These are phyloP conservation scores for Halocynthia aurantium DNA, from an alignment of 23 tunicate species.

Conservation along the genomic window DNA sequence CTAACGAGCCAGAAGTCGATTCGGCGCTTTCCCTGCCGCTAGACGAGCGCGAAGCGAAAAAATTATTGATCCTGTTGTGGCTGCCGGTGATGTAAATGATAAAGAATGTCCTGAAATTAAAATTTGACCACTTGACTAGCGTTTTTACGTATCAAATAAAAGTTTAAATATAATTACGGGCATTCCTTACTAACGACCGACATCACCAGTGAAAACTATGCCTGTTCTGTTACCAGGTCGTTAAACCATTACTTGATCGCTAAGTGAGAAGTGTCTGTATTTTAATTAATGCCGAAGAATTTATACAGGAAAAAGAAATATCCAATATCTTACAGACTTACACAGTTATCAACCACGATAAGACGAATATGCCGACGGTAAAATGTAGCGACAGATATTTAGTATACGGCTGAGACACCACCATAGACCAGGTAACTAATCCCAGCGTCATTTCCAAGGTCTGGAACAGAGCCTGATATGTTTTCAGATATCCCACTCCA, in stretches of 20 bases:
- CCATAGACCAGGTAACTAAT: slow-evolving; percentile 46
- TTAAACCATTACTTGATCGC: no score
- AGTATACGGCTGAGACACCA: slow-evolving; percentile 41
- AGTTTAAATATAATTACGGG: no score
- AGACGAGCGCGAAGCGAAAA: slow-evolving; percentile 5
- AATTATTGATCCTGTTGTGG: slow-evolving; percentile 16
- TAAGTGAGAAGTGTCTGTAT: no score
- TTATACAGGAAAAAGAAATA: background rate
- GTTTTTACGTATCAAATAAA: no score
- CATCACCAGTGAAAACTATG: background rate
- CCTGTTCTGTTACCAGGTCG: background rate
- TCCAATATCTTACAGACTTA: slow-evolving; percentile 29
- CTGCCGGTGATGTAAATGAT: slow-evolving; percentile 44
- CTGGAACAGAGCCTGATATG: slow-evolving; percentile 66
- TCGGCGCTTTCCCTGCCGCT: background rate
- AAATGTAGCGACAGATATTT: slow-evolving; percentile 20
- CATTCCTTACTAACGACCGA: background rate
- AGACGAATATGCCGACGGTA: slow-evolving; percentile 46
- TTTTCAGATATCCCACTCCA: slow-evolving; percentile 53
- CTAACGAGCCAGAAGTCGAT: slow-evolving; percentile 23
- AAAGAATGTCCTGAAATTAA: slow-evolving; percentile 40
- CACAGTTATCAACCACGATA: slow-evolving; percentile 64
- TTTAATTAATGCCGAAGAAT: no score
- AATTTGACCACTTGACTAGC: background rate
- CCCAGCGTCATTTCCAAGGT: slow-evolving; percentile 37